A percentile compares a stretch with the other conserved stretches of the same genome.
Conservation (phyloP, 37 sponge, comb jelly and placozoan genomes). For the Theonella swinhoei region DNA sequence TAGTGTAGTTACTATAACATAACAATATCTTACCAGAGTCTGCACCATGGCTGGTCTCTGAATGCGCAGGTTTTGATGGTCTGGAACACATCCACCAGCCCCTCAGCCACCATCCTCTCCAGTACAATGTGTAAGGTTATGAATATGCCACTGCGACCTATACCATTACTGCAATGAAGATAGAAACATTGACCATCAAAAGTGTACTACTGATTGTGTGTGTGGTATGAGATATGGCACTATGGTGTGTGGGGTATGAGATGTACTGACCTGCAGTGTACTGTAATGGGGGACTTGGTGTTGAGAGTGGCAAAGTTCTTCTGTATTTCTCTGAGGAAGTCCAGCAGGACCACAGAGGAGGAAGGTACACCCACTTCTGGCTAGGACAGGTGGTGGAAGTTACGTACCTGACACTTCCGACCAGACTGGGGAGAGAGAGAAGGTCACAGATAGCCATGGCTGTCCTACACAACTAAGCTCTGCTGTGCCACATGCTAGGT, state of each 20-base stretch:
- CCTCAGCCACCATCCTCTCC: slow-evolving; percentile 81
- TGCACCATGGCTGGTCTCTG: slow-evolving; percentile 98
- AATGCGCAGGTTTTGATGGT: slow-evolving; percentile 88
- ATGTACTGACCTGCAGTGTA: slow-evolving; percentile 87
- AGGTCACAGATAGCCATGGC: too few relatives aligned
- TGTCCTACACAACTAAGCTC: too few relatives aligned
- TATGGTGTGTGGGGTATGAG: too few relatives aligned
- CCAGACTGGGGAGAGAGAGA: slow-evolving; percentile 37
- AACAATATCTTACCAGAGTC: slow-evolving; percentile 92
- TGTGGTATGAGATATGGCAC: too few relatives aligned
- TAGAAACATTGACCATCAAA: too few relatives aligned
- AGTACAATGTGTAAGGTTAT: slow-evolving; percentile 80
- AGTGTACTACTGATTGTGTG: too few relatives aligned
- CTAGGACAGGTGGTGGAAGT: slow-evolving; percentile 88
- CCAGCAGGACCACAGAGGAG: slow-evolving; percentile 68
- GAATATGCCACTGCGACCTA: slow-evolving; percentile 93
- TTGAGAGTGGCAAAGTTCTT: slow-evolving; percentile 68
- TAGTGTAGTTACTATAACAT: too few relatives aligned
- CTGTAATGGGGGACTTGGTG: slow-evolving; percentile 61
- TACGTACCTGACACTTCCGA: slow-evolving; percentile 50
- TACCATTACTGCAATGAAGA: slow-evolving; percentile 94
- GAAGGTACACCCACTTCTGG: slow-evolving; percentile 81
- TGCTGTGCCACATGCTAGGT: too few relatives aligned
- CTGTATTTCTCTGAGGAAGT: slow-evolving; percentile 80
- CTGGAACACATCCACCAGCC: slow-evolving; percentile 90